These are phyloP conservation scores for Spialia ferax DNA, from an alignment of 2,888 invertebrate species.

Conservation along the genomic window DNA sequence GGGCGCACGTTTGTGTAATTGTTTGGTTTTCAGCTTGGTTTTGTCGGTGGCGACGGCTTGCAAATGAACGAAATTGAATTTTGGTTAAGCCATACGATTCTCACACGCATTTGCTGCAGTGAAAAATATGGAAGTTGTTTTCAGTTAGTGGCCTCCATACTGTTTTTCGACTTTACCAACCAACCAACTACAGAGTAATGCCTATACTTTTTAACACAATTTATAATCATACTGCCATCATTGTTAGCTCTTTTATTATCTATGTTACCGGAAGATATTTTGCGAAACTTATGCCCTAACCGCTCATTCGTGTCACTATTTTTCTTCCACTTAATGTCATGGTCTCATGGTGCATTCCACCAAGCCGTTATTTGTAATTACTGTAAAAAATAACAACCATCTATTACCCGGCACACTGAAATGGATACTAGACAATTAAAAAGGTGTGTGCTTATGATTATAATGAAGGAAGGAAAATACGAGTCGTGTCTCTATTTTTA, in stretches of 20 bases:
- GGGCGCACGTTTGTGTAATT: constrained; percentile 82
- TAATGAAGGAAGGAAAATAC: constrained; percentile 1
- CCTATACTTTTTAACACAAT: neutral
- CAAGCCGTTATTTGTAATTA: constrained; percentile 25
- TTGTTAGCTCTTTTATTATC: neutral
- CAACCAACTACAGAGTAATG: neutral
- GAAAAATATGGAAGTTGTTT: neutral
- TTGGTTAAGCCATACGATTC: constrained; percentile 63
- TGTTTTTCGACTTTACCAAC: neutral
- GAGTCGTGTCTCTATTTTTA: neutral
- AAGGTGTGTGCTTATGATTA: constrained; percentile 5
- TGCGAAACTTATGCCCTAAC: constrained; percentile 1
- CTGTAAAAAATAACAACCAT: constrained; percentile 31
- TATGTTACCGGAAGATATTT: constrained; percentile 25
- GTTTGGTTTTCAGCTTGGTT: constrained; percentile 80
- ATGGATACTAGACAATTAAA: constrained; percentile 28
- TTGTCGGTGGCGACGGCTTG: constrained; percentile 57
- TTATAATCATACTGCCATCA: constrained; percentile 1
- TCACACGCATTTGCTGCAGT: constrained; percentile 7
- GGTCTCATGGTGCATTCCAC: constrained; percentile 3
- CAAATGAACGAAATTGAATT: constrained; percentile 80
- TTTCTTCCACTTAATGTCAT: constrained; percentile 34
- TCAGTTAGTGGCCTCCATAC: neutral
- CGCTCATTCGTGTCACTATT: constrained; percentile 28
- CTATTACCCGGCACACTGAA: constrained; percentile 30